phyloP scores from a whole-genome alignment of 2,888 invertebrate species.

The Scrobipalpa atriplicella region DNA sequence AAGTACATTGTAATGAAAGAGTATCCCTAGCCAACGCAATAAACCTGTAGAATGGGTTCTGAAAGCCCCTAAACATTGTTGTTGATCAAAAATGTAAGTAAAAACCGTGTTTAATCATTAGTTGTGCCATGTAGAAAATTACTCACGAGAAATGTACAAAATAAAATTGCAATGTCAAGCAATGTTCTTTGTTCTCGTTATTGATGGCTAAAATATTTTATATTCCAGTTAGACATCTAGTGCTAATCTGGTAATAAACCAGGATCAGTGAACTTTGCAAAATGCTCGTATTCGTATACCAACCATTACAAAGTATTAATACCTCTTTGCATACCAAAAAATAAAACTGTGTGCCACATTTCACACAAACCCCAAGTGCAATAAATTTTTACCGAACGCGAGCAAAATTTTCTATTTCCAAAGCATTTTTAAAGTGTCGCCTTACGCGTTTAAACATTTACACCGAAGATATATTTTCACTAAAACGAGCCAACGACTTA shows the following conservation, averaged over 20 bases:
- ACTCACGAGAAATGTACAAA: no score
- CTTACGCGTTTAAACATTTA: slow-evolving; percentile 15
- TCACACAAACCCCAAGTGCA: slow-evolving; percentile 19
- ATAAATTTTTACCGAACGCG: slow-evolving; percentile 10
- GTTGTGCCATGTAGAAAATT: no score
- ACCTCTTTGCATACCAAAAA: slow-evolving; percentile 8
- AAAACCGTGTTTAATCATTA: no score
- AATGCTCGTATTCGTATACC: neutral
- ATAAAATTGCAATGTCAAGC: no score
- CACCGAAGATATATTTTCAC: slow-evolving; percentile 25
- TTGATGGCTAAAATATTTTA: no score
- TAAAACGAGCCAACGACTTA: slow-evolving; percentile 18
- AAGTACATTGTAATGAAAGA: no score
- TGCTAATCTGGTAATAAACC: neutral
- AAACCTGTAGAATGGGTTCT: no score
- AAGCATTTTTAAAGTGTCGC: slow-evolving; percentile 12
- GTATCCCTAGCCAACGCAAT: no score
- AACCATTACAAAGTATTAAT: neutral
- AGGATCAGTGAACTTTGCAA: neutral
- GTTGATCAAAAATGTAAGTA: no score
- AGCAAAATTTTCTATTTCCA: slow-evolving; percentile 16
- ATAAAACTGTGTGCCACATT: slow-evolving; percentile 12
- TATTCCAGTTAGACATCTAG: no score
- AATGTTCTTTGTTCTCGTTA: no score
- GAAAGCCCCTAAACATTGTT: no score